Percentiles rank a stretch among this genome's conserved stretches.
phyloP scores from a whole-genome alignment of 2,113 vertebrate genomes.

The Nanger granti region DNA sequence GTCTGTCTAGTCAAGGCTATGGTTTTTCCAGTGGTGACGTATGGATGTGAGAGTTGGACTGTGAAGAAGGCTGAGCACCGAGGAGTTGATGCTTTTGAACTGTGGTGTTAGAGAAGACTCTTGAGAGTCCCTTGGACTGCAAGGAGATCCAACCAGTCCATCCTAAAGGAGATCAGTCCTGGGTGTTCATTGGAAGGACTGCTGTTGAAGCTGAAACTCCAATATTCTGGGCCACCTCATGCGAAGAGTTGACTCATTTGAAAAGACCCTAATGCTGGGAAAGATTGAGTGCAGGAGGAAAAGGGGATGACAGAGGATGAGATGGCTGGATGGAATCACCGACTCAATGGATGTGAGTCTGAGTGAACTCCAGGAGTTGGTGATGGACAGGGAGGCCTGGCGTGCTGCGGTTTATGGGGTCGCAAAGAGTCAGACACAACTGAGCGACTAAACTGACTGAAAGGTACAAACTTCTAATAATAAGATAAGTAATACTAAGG shows the following conservation, averaged over 20 bases:
- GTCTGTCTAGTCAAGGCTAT: neutral
- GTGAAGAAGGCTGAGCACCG: accelerated
- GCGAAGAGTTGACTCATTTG: neutral
- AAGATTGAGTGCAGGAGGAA: neutral
- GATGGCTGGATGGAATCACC: neutral
- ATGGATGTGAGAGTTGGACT: neutral
- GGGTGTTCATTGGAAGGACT: neutral
- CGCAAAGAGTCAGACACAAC: neutral
- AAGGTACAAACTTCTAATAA: neutral
- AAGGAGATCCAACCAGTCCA: neutral
- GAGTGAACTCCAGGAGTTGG: neutral
- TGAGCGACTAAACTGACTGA: neutral
- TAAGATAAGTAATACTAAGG: neutral
- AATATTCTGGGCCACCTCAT: neutral
- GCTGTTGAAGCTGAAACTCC: neutral
- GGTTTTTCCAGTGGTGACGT: neutral
- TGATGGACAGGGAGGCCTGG: neutral
- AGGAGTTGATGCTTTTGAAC: neutral
- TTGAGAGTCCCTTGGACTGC: neutral
- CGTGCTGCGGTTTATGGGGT: neutral
- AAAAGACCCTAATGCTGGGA: neutral
- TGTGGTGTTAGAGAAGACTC: neutral
- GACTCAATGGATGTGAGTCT: accelerated
- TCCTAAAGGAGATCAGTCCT: neutral
- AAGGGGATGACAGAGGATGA: neutral